Percentiles rank a stretch among this genome's conserved stretches.
These are phyloP conservation scores for Halocaridina rubra DNA, from an alignment of 2,888 invertebrate genomes.

Conservation along the genomic window DNA sequence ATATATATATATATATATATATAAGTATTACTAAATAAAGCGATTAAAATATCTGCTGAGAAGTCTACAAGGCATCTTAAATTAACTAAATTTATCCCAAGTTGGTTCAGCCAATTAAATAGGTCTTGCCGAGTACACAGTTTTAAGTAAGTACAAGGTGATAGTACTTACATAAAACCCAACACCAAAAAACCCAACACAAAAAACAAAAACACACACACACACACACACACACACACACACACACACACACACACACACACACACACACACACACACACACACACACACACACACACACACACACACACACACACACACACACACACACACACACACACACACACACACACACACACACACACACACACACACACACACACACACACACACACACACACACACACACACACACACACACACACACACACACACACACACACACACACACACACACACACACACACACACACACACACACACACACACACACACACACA, in stretches of 20 bases:
- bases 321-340: neutral
- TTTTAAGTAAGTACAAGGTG: too few species aligned
- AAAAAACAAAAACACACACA: neutral
- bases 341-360: neutral
- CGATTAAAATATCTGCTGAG: too few species aligned
- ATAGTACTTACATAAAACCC: neutral
- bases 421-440: neutral
- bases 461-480: neutral
- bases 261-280: neutral
- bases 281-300: neutral
- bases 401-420: neutral
- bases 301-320: neutral
- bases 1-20: too few species aligned
- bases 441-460: neutral
- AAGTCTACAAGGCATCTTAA: too few species aligned
- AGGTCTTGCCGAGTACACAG: too few species aligned
- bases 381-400: neutral
- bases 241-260: neutral
- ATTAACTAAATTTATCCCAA: too few species aligned
- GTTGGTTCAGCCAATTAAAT: too few species aligned
- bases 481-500: neutral
- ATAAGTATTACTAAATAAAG: too few species aligned
- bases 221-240: neutral
- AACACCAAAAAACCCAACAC: neutral
- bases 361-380: neutral